Percentiles rank a stretch among this genome's conserved stretches.
Conservation (phyloP, 2,888 invertebrate genomes). For the Drymonia ruficornis region DNA sequence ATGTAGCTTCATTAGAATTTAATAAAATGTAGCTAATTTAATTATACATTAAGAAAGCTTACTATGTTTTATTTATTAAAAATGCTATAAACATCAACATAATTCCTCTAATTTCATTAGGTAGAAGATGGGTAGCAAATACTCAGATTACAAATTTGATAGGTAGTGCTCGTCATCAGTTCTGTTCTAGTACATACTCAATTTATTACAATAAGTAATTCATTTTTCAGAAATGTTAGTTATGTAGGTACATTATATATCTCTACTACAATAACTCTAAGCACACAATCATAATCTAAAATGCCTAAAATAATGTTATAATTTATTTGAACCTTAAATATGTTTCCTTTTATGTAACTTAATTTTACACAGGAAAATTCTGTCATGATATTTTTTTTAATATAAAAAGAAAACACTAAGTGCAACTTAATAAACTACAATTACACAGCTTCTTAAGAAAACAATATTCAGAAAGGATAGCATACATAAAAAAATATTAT, state of each 20-base stretch:
- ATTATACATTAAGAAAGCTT: conserved; percentile 18
- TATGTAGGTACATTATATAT: neutral
- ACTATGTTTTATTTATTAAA: conserved; percentile 18
- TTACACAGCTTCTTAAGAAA: conserved; percentile 37
- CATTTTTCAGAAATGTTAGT: conserved; percentile 26
- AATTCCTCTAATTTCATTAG: conserved; percentile 29
- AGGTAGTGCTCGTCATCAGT: conserved; percentile 16
- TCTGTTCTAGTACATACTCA: conserved; percentile 24
- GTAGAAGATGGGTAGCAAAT: conserved; percentile 11
- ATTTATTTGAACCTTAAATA: conserved; percentile 17
- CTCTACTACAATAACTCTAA: conserved; percentile 25
- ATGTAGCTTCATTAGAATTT: conserved; percentile 23
- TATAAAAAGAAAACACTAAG: conserved; percentile 33
- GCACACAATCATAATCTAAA: conserved; percentile 29
- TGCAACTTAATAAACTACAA: conserved; percentile 37
- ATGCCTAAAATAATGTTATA: conserved; percentile 25
- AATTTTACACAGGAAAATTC: conserved; percentile 23
- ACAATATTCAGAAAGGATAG: conserved; percentile 26
- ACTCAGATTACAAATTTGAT: conserved; percentile 29
- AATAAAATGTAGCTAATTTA: conserved; percentile 33
- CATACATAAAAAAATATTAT: conserved; percentile 39
- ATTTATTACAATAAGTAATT: conserved; percentile 28
- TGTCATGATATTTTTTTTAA: conserved; percentile 32
- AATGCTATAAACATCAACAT: conserved; percentile 35
- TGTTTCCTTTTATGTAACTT: conserved; percentile 25